phyloP scores from a whole-genome alignment of 2,113 vertebrate species.

The Leptobrachium ailaonicum region DNA sequence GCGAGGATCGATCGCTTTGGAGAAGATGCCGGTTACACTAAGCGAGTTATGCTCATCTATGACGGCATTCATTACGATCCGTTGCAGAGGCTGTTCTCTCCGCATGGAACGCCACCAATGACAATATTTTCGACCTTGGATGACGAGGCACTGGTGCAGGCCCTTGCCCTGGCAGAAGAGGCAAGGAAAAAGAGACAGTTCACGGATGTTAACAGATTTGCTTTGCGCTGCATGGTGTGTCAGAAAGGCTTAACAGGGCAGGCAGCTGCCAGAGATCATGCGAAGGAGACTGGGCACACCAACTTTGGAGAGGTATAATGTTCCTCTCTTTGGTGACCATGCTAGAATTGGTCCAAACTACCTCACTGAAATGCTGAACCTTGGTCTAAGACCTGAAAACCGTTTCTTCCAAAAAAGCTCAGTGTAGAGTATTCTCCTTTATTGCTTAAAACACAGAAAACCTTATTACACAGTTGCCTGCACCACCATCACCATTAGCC shows the following conservation, averaged over 20 bases:
- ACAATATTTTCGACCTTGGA: conserved; percentile 89
- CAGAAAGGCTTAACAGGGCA: conserved; percentile 94
- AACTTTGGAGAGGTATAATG: conserved; percentile 94
- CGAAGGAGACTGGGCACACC: conserved; percentile 93
- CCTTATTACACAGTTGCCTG: conserved; percentile 1
- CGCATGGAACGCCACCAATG: conserved; percentile 80
- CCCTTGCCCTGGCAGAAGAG: conserved; percentile 91
- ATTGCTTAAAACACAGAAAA: conserved; percentile 12
- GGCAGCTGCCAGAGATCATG: conserved; percentile 89
- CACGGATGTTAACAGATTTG: conserved; percentile 90
- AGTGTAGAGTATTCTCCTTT: conserved; percentile 2
- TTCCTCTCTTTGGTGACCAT: not conserved
- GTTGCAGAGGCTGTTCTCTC: conserved; percentile 75
- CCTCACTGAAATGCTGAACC: conserved; percentile 69
- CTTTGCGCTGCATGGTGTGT: conserved; percentile 93
- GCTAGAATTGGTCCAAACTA: conserved; percentile 72
- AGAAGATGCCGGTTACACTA: conserved; percentile 88
- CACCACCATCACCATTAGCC: not conserved
- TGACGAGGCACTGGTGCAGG: conserved; percentile 87
- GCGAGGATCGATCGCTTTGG: conserved; percentile 94
- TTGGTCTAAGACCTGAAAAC: not conserved
- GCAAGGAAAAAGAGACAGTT: conserved; percentile 90
- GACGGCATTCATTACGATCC: conserved; percentile 97
- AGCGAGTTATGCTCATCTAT: conserved; percentile 91
- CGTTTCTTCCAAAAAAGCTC: not conserved